Conservation (phyloP, 2,797 vertebrate species). For the Ceryle rudis region DNA sequence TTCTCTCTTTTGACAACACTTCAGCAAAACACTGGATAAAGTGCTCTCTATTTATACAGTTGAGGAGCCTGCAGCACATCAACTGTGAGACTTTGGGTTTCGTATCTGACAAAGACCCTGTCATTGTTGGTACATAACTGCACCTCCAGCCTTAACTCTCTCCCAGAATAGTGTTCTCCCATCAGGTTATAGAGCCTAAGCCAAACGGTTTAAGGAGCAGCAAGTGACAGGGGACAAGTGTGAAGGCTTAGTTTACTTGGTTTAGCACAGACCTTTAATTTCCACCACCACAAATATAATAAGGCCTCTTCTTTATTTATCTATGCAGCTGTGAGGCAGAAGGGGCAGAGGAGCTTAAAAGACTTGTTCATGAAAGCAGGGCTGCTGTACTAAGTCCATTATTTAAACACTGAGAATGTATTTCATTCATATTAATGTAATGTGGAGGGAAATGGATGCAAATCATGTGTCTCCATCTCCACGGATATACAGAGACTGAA, state of each 20-base stretch:
- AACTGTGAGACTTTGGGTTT: background rate
- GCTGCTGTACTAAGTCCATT: constrained; percentile 54
- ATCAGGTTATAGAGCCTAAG: constrained; percentile 20
- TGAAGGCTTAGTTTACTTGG: constrained; percentile 49
- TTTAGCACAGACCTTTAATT: constrained; percentile 45
- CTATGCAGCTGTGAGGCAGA: constrained; percentile 33
- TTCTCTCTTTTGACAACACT: background rate
- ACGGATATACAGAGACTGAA: background rate
- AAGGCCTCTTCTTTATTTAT: constrained; percentile 61
- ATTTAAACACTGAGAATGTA: constrained; percentile 4
- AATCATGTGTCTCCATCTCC: background rate
- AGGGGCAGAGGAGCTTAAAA: constrained; percentile 62
- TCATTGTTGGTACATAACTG: background rate
- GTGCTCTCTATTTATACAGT: background rate
- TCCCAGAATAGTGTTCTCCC: background rate
- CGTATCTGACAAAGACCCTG: background rate
- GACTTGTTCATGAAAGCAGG: constrained; percentile 51
- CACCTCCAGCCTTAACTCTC: background rate
- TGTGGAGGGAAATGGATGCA: background rate
- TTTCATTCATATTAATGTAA: constrained; percentile 31
- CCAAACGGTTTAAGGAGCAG: constrained; percentile 29
- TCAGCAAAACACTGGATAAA: constrained; percentile 10
- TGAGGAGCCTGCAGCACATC: background rate
- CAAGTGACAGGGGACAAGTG: background rate
- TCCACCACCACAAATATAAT: constrained; percentile 50